Evolutionary conservation across 2,113 vertebrate genomes (phyloP), one percentile per base, ranked within the genome.

Genomic region (Amblyopsis rosae): DNA sequence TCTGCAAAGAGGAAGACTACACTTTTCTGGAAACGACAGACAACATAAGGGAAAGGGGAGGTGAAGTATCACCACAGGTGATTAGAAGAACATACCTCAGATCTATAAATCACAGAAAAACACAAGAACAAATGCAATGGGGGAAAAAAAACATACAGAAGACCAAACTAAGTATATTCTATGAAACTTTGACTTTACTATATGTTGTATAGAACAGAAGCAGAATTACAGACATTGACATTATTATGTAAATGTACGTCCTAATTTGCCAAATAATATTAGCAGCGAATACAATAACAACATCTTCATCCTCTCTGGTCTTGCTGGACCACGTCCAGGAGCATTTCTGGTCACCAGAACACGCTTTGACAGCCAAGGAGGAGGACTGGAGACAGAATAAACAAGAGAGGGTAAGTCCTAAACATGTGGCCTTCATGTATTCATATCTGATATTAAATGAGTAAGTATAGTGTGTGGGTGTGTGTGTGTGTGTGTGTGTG

Each of bases 1-100:
- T 92, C 61, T 92, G 90, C 62, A 92, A 88, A 82, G 91, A 92
- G 75, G 92, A 92, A 57, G 91, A 93, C 71, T 92, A 90, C 13
- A 72, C 47, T 0, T 92, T 93, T 76, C 73, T 91, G 72, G 87
- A 51, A 71, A 63, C 3, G 13, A 59, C 81, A 11, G 48, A 63
- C 15, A 63, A 59, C 4, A 16, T 3, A 0, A 11, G 58, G 19
- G 12, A 26, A 56, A 6, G 50, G 10, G 74, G 62, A 80, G 49
- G n/a, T 58, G 26, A 16, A 13, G 41, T 15, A 12, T 15, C 4
- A 2, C 3, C 10, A 11, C 0, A 51, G 49, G 49, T 51, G 49
- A 51, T 51, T 15, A 12, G 13, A 12, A 51, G 10, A 51, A 51
- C 49, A 51, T 51, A 15, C 12, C 13, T 1, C 10, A 15, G 49